Evolutionary conservation across 92 coral and sea anemone species (phyloP).

Genomic region (Blastomussa wellsi): DNA sequence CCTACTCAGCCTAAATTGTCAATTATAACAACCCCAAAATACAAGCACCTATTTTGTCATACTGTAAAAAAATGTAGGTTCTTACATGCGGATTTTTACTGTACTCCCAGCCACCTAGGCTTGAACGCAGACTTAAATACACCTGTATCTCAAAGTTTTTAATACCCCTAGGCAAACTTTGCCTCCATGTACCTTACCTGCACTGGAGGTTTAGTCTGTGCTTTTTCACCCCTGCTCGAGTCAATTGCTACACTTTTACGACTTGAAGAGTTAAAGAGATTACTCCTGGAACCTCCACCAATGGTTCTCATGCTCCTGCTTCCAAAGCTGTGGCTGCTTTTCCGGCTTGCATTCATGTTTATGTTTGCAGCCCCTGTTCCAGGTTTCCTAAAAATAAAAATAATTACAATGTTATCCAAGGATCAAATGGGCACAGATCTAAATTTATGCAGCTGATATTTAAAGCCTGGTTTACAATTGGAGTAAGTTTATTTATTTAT

Average conservation of each 20-base stretch:
- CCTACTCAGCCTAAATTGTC: too few species aligned
- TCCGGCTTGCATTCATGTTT: constrained; percentile 81
- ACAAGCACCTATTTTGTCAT: too few species aligned
- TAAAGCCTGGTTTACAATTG: too few species aligned
- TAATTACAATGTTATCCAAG: not conserved
- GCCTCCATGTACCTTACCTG: constrained; percentile 78
- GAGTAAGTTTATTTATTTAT: too few species aligned
- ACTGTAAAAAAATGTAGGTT: too few species aligned
- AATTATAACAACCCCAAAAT: too few species aligned
- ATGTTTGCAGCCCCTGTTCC: constrained; percentile 37
- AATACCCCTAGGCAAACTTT: too few species aligned
- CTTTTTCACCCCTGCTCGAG: constrained; percentile 76
- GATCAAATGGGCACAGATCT: not conserved
- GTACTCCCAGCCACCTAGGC: too few species aligned
- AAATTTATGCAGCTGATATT: too few species aligned
- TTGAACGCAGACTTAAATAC: too few species aligned
- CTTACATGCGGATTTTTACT: too few species aligned
- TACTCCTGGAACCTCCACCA: constrained; percentile 89
- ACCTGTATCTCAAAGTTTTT: too few species aligned
- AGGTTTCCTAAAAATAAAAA: constrained; percentile 59
- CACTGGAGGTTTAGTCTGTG: constrained; percentile 82
- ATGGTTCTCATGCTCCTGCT: constrained; percentile 78
- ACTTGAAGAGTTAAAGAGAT: constrained; percentile 84
- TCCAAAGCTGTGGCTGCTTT: constrained; percentile 97
- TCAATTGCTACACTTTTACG: constrained; percentile 86